These are phyloP conservation scores for Spizaetus ornatus DNA, from an alignment of 2,113 vertebrate genomes.

Conservation along the genomic window DNA sequence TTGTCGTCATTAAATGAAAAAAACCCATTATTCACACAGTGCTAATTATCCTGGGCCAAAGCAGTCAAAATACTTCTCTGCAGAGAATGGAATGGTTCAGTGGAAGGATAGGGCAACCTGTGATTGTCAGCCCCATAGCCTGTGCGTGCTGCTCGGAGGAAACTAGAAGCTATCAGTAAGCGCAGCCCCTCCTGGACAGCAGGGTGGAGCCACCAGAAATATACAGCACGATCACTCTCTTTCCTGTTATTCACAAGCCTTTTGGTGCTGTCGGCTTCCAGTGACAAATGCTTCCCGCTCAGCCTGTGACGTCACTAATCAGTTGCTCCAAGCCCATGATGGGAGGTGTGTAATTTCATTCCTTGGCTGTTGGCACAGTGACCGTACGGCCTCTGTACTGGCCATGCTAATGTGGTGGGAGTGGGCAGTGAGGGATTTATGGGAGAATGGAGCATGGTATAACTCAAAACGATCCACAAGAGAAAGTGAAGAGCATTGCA, in stretches of 20 bases:
- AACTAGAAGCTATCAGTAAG: constrained; percentile 10
- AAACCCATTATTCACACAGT: not conserved
- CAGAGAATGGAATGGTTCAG: not conserved
- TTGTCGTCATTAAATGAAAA: not conserved
- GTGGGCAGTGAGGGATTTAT: not conserved
- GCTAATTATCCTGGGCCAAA: not conserved
- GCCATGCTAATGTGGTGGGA: fast-evolving
- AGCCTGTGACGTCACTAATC: not conserved
- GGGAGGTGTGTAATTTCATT: not conserved
- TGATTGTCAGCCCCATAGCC: not conserved
- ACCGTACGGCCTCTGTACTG: fast-evolving
- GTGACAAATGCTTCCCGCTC: constrained; percentile 34
- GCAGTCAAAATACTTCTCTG: not conserved
- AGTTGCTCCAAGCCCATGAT: not conserved
- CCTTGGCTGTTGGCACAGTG: fast-evolving
- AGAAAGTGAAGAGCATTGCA: not conserved
- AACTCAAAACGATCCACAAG: not conserved
- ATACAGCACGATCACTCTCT: not conserved
- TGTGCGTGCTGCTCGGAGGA: not conserved
- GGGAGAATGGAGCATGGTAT: not conserved
- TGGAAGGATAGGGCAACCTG: not conserved
- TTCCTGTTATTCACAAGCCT: constrained; percentile 64
- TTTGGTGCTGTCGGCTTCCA: not conserved
- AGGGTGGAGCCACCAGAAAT: constrained; percentile 16
- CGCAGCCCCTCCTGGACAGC: constrained; percentile 1